These are phyloP conservation scores for Apoderus coryli DNA, from an alignment of 2,888 invertebrate species.

Conservation along the genomic window DNA sequence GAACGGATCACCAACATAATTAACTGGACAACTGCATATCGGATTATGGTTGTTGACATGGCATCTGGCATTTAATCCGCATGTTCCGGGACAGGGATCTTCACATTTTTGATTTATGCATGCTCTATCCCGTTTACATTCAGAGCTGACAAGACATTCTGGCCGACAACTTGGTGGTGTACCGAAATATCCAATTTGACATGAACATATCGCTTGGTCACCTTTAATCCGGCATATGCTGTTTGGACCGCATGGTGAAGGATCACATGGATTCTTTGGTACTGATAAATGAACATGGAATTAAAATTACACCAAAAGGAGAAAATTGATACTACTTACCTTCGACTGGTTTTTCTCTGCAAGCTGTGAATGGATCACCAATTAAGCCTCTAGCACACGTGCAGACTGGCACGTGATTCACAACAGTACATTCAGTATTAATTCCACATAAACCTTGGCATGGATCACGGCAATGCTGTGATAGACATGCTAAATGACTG, in stretches of 20 bases:
- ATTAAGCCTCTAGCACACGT: conserved; percentile 60
- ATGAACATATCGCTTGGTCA: conserved; percentile 45
- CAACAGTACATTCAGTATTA: conserved; percentile 69
- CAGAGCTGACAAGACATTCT: conserved; percentile 43
- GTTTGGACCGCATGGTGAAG: conserved; percentile 46
- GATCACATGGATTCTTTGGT: conserved; percentile 39
- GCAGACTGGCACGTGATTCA: conserved; percentile 72
- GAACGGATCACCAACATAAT: conserved; percentile 45
- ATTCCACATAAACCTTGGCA: conserved; percentile 72
- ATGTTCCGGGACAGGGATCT: conserved; percentile 47
- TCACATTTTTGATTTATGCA: conserved; percentile 48
- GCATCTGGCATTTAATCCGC: conserved; percentile 42
- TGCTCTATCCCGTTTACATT: conserved; percentile 43
- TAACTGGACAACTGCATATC: conserved; percentile 45
- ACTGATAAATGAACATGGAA: no score
- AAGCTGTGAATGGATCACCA: conserved; percentile 73
- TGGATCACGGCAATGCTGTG: conserved; percentile 74
- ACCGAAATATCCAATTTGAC: conserved; percentile 43
- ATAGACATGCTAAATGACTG: conserved; percentile 60
- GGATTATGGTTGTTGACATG: conserved; percentile 47
- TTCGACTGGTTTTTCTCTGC: conserved; percentile 41
- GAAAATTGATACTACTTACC: no score
- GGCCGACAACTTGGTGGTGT: conserved; percentile 44
- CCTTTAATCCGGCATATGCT: conserved; percentile 41
- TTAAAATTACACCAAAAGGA: neutral